Evolutionary conservation across 1,140 invertebrate species (phyloP).

Genomic region (Tetramorium alpestre): DNA sequence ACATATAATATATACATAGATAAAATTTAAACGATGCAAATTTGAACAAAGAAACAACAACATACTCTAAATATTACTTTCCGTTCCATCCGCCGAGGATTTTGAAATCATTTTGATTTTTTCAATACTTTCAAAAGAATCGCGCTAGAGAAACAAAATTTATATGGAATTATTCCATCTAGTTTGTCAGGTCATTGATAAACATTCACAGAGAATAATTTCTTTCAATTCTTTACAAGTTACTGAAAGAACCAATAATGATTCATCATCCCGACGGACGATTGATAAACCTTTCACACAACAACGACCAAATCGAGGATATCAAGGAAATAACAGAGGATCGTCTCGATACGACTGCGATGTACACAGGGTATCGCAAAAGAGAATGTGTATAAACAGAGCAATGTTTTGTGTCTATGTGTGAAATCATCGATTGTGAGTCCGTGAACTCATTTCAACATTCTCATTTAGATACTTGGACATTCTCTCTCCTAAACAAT

Average conservation of each 20-base stretch:
- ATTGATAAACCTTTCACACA: constrained; percentile 68
- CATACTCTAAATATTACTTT: constrained; percentile 69
- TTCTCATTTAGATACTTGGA: background rate
- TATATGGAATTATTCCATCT: background rate
- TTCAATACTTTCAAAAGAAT: background rate
- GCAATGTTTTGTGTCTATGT: background rate
- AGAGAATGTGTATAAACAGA: constrained; percentile 9
- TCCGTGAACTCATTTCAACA: background rate
- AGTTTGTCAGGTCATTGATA: background rate
- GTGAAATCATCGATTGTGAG: background rate
- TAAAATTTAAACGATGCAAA: constrained; percentile 74
- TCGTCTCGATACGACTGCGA: constrained; percentile 9
- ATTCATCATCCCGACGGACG: constrained; percentile 9
- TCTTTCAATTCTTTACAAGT: background rate
- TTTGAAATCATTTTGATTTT: background rate
- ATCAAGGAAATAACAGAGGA: background rate
- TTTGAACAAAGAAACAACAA: constrained; percentile 72
- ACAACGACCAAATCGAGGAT: constrained; percentile 71
- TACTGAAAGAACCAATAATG: constrained; percentile 5
- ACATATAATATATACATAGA: constrained; percentile 67
- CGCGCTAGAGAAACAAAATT: background rate
- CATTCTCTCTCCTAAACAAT: background rate
- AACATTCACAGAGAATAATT: background rate
- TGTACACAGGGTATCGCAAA: constrained; percentile 3
- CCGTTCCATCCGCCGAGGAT: constrained; percentile 52